These are phyloP conservation scores for Pseudobourletiella spinata DNA, from an alignment of 1,140 invertebrate species.

Conservation along the genomic window DNA sequence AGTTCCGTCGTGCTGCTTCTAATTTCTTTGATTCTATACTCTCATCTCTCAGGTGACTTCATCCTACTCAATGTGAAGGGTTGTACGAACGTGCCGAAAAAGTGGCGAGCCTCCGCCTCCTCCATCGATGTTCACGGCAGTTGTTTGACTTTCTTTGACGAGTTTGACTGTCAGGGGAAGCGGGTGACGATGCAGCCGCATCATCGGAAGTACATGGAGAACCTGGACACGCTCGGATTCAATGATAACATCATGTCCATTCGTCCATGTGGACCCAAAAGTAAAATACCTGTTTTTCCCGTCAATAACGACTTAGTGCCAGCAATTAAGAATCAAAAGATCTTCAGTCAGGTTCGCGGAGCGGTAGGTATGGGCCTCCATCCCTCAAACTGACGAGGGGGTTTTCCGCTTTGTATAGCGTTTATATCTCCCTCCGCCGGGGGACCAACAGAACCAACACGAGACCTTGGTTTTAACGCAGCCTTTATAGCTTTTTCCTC, in stretches of 20 bases:
- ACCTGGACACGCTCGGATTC: slow-evolving; percentile 21
- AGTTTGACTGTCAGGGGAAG: slow-evolving; percentile 26
- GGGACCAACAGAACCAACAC: no score
- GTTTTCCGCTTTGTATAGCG: background rate
- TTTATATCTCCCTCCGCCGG: no score
- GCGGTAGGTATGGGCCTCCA: background rate
- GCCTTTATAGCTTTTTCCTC: no score
- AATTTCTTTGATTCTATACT: background rate
- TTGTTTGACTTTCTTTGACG: slow-evolving; percentile 27
- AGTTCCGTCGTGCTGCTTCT: background rate
- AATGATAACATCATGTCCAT: slow-evolving; percentile 25
- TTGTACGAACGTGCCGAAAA: slow-evolving; percentile 31
- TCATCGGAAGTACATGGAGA: slow-evolving; percentile 28
- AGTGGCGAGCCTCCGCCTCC: slow-evolving; percentile 27
- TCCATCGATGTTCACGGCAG: slow-evolving; percentile 29
- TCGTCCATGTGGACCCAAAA: slow-evolving; percentile 28
- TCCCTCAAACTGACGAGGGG: background rate
- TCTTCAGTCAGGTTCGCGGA: slow-evolving; percentile 1
- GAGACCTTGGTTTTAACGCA: no score
- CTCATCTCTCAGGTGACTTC: slow-evolving; percentile 10
- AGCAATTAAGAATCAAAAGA: slow-evolving; percentile 4
- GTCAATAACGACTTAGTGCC: slow-evolving; percentile 3
- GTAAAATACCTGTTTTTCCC: slow-evolving; percentile 2
- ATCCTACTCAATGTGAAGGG: slow-evolving; percentile 17
- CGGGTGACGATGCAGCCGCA: slow-evolving; percentile 28